These are phyloP conservation scores for Prunella strophiata DNA, from an alignment of 2,797 vertebrate genomes.

Conservation along the genomic window DNA sequence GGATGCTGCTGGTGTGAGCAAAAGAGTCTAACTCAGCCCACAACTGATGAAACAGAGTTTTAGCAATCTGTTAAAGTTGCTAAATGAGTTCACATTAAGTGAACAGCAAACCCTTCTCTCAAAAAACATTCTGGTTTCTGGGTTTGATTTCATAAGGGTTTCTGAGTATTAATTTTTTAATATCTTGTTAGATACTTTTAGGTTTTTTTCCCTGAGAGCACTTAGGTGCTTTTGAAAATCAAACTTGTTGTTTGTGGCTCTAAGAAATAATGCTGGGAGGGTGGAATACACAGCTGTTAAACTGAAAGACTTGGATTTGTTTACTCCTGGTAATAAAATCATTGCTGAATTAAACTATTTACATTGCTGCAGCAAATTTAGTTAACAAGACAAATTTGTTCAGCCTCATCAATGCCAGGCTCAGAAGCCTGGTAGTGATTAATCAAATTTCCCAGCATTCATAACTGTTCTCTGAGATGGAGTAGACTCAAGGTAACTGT, in stretches of 20 bases:
- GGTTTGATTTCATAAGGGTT: not conserved
- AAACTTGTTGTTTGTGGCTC: not conserved
- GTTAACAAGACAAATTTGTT: constrained; percentile 73
- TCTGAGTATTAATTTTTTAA: not conserved
- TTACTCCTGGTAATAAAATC: constrained; percentile 73
- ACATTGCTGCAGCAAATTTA: constrained; percentile 71
- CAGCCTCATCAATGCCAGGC: constrained; percentile 67
- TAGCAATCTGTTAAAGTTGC: not conserved
- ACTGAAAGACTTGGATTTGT: constrained; percentile 59
- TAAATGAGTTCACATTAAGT: not conserved
- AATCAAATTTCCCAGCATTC: constrained; percentile 29
- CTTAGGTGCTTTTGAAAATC: not conserved
- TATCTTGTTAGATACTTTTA: not conserved
- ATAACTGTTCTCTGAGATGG: constrained; percentile 21
- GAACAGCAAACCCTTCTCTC: not conserved
- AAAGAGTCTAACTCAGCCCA: not conserved
- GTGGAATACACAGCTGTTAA: not conserved
- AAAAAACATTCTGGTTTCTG: not conserved
- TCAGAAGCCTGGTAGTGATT: constrained; percentile 56
- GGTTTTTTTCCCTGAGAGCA: not conserved
- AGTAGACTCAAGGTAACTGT: not conserved
- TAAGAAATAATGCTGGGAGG: constrained; percentile 8
- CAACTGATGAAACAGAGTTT: not conserved
- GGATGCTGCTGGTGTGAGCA: not conserved
- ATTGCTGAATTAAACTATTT: constrained; percentile 67